Conservation (phyloP, 2,113 vertebrate species). For the Actenoides hombroni region DNA sequence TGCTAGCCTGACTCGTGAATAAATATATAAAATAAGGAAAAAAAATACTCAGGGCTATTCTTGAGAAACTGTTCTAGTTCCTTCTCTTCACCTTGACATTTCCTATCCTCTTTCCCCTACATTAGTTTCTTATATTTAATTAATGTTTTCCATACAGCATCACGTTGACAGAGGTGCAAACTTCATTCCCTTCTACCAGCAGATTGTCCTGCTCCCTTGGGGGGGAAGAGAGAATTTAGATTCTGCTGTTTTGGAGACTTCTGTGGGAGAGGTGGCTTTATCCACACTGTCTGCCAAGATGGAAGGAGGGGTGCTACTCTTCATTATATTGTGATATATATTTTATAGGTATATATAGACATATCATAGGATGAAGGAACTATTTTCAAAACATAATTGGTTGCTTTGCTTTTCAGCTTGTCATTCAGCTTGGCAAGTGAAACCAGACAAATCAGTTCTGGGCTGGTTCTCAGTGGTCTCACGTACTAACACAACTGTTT, state of each 20-base stretch:
- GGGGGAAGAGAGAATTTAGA: neutral
- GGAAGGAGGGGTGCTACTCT: neutral
- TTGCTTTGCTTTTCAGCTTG: neutral
- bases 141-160: neutral
- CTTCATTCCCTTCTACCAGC: neutral
- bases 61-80: neutral
- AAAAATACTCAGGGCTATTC: neutral
- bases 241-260: neutral
- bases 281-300: neutral
- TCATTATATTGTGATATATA: neutral
- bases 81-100: neutral
- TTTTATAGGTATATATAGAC: neutral
- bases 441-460: constrained; percentile 6
- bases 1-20: neutral
- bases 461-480: neutral
- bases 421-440: neutral
- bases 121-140: neutral
- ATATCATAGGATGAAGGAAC: neutral
- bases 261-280: neutral
- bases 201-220: neutral
- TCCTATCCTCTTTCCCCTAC: neutral
- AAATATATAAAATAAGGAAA: neutral
- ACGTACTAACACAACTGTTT: constrained; percentile 5
- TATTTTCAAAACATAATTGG: neutral
- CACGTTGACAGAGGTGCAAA: neutral